Evolutionary conservation across 1,140 invertebrate genomes (phyloP).

Genomic region (Asobara japonica): DNA sequence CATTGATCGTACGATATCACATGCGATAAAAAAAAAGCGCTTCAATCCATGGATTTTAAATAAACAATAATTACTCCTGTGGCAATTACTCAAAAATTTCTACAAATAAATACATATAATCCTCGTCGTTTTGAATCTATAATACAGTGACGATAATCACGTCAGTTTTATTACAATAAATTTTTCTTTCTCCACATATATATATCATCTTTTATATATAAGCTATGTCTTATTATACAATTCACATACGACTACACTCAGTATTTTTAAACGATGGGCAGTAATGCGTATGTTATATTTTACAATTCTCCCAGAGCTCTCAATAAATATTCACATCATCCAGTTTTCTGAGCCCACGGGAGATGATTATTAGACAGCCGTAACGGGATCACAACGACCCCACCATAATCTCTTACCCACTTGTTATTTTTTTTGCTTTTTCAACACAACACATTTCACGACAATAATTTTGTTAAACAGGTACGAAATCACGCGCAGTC

Average conservation of each 20-base stretch:
- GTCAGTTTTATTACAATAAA: conserved; percentile 15
- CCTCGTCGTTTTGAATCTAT: conserved; percentile 23
- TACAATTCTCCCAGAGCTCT: conserved; percentile 16
- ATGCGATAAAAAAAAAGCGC: neutral
- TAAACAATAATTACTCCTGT: neutral
- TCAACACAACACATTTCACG: conserved; percentile 36
- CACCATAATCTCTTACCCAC: neutral
- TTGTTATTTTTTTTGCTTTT: conserved; percentile 14
- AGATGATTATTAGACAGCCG: conserved; percentile 14
- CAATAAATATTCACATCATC: conserved; percentile 33
- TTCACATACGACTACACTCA: conserved; percentile 16
- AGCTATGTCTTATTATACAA: conserved; percentile 3
- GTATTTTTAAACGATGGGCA: conserved; percentile 10
- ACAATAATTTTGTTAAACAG: neutral
- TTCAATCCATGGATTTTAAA: neutral
- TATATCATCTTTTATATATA: conserved; percentile 9
- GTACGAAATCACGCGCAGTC: conserved; percentile 63
- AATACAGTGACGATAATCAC: conserved; percentile 11
- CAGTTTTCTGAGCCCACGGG: neutral
- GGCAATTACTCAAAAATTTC: neutral
- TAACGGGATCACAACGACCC: neutral
- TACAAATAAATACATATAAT: conserved; percentile 23
- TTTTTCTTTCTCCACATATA: conserved; percentile 9
- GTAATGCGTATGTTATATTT: conserved; percentile 19
- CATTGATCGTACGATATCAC: neutral